Evolutionary conservation across 2,113 vertebrate genomes (phyloP), one percentile per base, ranked within the genome.

Genomic region (Limnothrissa miodon): DNA sequence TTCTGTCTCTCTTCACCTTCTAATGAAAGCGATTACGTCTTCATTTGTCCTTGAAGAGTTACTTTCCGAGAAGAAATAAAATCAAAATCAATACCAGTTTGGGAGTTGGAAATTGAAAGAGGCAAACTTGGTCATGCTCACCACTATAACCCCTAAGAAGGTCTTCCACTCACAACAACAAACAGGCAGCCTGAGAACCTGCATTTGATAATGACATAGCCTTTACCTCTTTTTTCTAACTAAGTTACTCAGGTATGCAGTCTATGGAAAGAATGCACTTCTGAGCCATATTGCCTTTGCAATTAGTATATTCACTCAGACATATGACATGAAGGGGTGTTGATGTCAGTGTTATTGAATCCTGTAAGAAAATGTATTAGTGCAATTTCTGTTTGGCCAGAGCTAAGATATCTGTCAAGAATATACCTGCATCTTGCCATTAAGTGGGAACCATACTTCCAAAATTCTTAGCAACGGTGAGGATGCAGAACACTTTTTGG

Each of bases 91-190:
- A 74, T 74, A 74, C 29, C 33, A 74, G 66, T 74, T 74, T 74
- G 66, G 66, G 36, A 74, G 66, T 74, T 74, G 66, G 66, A 74
- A 74, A 74, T 74, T 74, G 66, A 74, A 74, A 74, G 66, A 36
- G 66, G 29, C 33, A 36, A 74, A 74, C 66, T 74, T 36, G 25
- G 29, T 39, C 66, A 36, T 74, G 66, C 66, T 17, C 13, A 74
- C 66, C 19, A 33, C 11, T 74, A 36, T 36, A 36, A 74, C 66
- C 66, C 66, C 29, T 3, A 74, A 29, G 0, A 36, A 74, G 66
- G 33, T 74, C 66, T 33, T 15, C 66, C 13, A 33, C 29, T 2
- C 66, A 36, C 62, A 70, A 70, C 4, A 70, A 33, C 66, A n/a
- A n/a, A n/a, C 66, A 74, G 15, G 36, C 9, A 4, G 62, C 25